Evolutionary conservation across 2,797 vertebrate genomes (phyloP).

Genomic region (Tenualosa thibaudeaui): DNA sequence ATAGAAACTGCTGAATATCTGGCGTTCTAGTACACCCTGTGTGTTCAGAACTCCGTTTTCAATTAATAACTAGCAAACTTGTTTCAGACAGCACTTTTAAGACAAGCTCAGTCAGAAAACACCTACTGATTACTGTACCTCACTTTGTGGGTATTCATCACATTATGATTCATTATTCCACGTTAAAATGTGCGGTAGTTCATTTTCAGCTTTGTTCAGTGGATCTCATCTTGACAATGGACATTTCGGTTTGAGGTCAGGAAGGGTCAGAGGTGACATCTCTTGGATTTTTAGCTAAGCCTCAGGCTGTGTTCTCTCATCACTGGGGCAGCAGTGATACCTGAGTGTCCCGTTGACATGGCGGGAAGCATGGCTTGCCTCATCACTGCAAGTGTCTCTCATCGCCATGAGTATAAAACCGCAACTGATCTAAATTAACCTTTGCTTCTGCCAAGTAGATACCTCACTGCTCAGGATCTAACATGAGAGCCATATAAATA

Average conservation of each 20-base stretch:
- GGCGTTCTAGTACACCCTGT: background rate
- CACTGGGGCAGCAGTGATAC: slow-evolving; percentile 68
- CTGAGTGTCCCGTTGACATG: slow-evolving; percentile 51
- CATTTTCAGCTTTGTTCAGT: slow-evolving; percentile 5
- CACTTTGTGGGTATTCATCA: background rate
- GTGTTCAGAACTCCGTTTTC: background rate
- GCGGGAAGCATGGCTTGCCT: background rate
- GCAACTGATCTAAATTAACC: background rate
- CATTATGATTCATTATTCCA: background rate
- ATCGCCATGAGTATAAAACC: background rate
- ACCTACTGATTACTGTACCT: background rate
- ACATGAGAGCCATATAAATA: too few relatives aligned
- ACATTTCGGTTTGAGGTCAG: background rate
- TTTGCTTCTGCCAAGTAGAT: background rate
- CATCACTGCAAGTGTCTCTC: background rate
- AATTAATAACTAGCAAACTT: background rate
- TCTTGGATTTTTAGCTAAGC: slow-evolving; percentile 57
- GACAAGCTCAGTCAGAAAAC: background rate
- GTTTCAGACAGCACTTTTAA: background rate
- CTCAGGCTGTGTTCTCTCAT: slow-evolving; percentile 67
- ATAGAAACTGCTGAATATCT: background rate
- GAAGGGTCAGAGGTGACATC: slow-evolving; percentile 61
- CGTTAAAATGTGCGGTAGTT: background rate
- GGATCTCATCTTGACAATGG: background rate
- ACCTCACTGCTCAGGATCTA: background rate